Evolutionary conservation across 37 sponge, comb jelly and placozoan species (phyloP).

Genomic region (Eunapius fragilis): DNA sequence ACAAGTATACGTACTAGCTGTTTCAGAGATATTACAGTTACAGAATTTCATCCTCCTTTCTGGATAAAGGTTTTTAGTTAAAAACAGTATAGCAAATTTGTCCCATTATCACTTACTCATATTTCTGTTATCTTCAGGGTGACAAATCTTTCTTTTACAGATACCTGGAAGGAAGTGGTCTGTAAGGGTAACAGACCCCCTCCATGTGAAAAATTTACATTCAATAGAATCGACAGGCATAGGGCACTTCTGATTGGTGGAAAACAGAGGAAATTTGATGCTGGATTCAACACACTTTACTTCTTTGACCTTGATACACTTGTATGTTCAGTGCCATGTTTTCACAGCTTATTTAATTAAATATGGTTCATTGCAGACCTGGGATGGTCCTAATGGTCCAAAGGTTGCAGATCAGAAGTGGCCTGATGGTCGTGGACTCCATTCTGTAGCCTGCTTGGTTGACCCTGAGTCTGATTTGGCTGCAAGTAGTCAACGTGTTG

Average conservation of each 20-base stretch:
- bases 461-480: constrained; percentile 10
- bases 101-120: too few relatives aligned
- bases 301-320: not conserved
- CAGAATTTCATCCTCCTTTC: too few relatives aligned
- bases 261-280: constrained; percentile 3
- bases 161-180: not conserved
- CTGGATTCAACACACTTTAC: not conserved
- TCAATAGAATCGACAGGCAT: not conserved
- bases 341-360: too few relatives aligned
- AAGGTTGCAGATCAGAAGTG: not conserved
- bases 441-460: constrained; percentile 2
- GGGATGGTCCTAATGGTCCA: not conserved
- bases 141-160: not conserved
- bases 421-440: constrained; percentile 11
- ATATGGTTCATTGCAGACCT: not conserved
- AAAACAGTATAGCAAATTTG: too few relatives aligned
- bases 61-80: too few relatives aligned
- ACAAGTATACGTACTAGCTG: too few relatives aligned
- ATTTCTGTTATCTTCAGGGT: too few relatives aligned
- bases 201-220: constrained; percentile 5
- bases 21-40: too few relatives aligned
- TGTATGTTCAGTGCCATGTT: not conserved
- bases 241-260: constrained; percentile 18
- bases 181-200: constrained; percentile 10
- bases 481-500: not conserved